Percentiles rank a stretch among this genome's conserved stretches.
Conservation (phyloP, 2,888 invertebrate genomes). For the Eilema caniola region DNA sequence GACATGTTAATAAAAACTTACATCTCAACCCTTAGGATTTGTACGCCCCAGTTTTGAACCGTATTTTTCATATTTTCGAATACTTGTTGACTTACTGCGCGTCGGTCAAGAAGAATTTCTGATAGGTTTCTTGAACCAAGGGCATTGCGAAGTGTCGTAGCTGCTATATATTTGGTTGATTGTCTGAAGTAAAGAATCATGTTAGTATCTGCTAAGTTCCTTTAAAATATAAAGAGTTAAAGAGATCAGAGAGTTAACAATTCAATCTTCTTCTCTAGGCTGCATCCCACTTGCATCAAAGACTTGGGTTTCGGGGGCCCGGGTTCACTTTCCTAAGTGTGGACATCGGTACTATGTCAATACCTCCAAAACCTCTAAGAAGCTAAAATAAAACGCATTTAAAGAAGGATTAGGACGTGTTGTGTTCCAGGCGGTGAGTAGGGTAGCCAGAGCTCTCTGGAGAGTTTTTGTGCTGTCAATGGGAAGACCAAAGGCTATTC, state of each 20-base stretch:
- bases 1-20: conserved; percentile 76
- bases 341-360: too few relatives aligned
- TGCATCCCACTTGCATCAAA: not conserved
- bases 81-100: conserved; percentile 94
- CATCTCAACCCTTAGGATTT: conserved; percentile 96
- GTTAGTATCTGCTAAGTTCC: not conserved
- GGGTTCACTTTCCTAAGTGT: not conserved
- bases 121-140: conserved; percentile 95
- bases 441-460: too few relatives aligned
- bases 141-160: conserved; percentile 94
- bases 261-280: not conserved
- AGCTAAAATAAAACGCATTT: too few relatives aligned
- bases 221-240: not conserved
- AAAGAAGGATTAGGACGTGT: too few relatives aligned
- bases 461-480: too few relatives aligned
- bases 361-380: too few relatives aligned
- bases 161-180: conserved; percentile 91
- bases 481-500: too few relatives aligned
- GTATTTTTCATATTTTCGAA: conserved; percentile 91
- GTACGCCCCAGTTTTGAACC: conserved; percentile 94
- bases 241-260: not conserved
- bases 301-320: not conserved
- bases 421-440: too few relatives aligned
- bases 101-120: conserved; percentile 94
- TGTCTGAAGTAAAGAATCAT: conserved; percentile 79